Evolutionary conservation across 2,888 invertebrate species (phyloP), one percentile per base, ranked within the genome.

Genomic region (Synanthedon andrenaeformis): DNA sequence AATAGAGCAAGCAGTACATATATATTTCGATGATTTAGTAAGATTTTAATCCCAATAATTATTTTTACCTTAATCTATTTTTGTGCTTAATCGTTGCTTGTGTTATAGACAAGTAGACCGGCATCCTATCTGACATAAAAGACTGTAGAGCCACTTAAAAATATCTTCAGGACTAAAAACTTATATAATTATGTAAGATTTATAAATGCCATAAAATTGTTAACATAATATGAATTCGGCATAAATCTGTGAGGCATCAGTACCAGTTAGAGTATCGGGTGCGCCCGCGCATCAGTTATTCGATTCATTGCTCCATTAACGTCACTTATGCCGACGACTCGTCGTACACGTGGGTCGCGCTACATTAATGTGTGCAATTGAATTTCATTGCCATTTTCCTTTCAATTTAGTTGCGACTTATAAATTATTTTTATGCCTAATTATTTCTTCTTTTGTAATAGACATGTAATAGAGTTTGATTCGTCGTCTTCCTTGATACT

Each of bases 361-460:
- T 23, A 50, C 52, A 60, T 62, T 74, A 72, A 76, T 71, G 62
- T 62, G 69, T 76, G 72, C 85, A 84, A 85, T 83, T 85, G 84
- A 69, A 81, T 81, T 74, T 83, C 83, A 85, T 85, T 85, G 86
- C 78, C 80, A 79, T 83, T 83, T 83, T 78, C 86, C 84, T 83
- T 69, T 64, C 65, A 45, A 45, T 14, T 13, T 13, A 45, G 14
- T 13, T 45, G 45, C 12, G 14, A 45, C 14, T 45, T 45, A 13
- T 45, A 45, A 45, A 45, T 12, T 45, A n/a, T 13, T 14, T 12
- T 45, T 45, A 13, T 45, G 45, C 11, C 8, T 35, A 35, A 35
- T 35, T 35, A 35, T 35, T 35, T 35, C 2, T 35, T 35, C 8
- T 35, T 35, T 35, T 35, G 35, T 35, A 35, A 35, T 10, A 10